A percentile compares a stretch with the other conserved stretches of the same genome.
Evolutionary conservation across 2,113 vertebrate species (phyloP).

Genomic region (Pelmatolapia mariae): DNA sequence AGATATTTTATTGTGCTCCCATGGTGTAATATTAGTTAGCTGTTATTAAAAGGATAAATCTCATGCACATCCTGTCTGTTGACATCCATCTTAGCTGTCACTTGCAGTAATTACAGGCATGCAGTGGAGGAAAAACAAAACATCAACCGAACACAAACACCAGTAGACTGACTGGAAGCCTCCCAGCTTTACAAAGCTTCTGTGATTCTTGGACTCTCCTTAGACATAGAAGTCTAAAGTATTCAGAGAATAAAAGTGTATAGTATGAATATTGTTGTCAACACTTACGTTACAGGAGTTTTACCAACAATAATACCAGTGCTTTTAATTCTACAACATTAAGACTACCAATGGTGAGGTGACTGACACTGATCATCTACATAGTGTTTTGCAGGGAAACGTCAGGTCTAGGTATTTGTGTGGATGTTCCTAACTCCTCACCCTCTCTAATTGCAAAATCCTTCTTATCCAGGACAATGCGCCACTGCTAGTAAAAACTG

Average conservation of each 20-base stretch:
- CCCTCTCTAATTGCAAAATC: not conserved
- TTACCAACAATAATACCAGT: not conserved
- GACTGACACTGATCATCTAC: not conserved
- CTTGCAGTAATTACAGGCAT: not conserved
- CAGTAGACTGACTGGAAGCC: not conserved
- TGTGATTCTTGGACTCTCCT: not conserved
- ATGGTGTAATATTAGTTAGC: not conserved
- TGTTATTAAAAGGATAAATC: not conserved
- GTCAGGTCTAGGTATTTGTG: not conserved
- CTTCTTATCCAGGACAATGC: not conserved
- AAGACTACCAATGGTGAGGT: not conserved
- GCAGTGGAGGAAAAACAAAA: not conserved
- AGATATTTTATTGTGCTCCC: not conserved
- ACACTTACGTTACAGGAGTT: not conserved
- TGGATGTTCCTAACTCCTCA: not conserved
- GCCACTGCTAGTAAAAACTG: fast-evolving
- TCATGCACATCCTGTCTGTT: not conserved
- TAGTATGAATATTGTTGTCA: not conserved
- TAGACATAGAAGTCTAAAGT: not conserved
- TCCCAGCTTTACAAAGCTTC: not conserved
- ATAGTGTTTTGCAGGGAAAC: not conserved
- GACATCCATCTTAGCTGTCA: not conserved
- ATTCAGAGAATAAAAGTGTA: not conserved
- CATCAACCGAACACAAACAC: not conserved
- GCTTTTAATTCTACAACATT: not conserved